Conservation (phyloP, 2,797 vertebrate genomes). For the Peromyscus aztecus region DNA sequence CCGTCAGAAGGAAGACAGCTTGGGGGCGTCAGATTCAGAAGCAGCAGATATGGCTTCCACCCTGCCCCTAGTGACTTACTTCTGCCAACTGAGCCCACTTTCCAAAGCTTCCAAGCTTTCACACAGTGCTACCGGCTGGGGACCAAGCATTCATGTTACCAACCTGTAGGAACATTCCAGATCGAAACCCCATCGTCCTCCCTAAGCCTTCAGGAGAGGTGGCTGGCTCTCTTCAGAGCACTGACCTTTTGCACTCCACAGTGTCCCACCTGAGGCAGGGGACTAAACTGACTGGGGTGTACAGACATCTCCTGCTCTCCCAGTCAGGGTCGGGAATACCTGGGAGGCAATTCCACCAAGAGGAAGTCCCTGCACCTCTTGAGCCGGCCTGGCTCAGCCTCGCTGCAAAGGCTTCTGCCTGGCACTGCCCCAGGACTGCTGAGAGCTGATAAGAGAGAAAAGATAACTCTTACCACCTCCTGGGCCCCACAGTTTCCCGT, state of each 20-base stretch:
- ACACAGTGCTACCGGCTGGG: not conserved
- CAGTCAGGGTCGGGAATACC: not conserved
- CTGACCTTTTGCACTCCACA: not conserved
- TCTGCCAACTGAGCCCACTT: not conserved
- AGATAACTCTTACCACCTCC: constrained; percentile 35
- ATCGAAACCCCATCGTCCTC: not conserved
- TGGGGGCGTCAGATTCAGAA: not conserved
- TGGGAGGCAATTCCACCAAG: not conserved
- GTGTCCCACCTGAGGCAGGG: not conserved
- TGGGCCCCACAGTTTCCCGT: constrained; percentile 7
- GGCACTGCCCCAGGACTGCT: not conserved
- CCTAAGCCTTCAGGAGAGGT: not conserved
- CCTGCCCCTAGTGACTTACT: not conserved
- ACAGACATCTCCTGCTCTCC: not conserved
- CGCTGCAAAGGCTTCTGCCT: not conserved
- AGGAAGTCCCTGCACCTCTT: not conserved
- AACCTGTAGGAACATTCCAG: not conserved
- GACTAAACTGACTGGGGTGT: not conserved
- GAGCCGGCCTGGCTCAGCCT: not conserved
- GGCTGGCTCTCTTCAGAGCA: not conserved
- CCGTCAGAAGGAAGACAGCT: not conserved
- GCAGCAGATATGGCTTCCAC: not conserved
- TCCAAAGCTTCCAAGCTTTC: not conserved
- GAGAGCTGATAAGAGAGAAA: constrained; percentile 37
- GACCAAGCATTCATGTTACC: not conserved